A percentile compares a stretch with the other conserved stretches of the same genome.
Conservation (phyloP, 2,797 vertebrate genomes). For the Rhinogobio ventralis region DNA sequence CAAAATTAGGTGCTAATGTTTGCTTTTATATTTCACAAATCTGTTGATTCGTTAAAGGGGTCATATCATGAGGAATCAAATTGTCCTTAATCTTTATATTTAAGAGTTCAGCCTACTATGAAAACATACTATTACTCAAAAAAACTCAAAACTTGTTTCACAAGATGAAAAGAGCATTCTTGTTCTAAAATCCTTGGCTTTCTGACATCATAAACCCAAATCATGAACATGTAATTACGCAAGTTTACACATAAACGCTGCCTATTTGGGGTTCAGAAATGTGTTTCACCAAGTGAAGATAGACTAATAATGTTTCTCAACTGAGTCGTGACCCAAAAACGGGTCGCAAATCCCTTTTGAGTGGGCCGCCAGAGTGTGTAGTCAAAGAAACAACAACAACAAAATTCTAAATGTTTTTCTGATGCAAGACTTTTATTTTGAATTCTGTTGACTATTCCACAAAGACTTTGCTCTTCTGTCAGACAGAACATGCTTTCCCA, state of each 20-base stretch:
- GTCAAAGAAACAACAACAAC: too few species aligned
- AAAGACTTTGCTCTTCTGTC: too few species aligned
- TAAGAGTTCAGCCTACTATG: not conserved
- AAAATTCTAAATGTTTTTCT: too few species aligned
- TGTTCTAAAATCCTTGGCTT: not conserved
- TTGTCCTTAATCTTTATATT: not conserved
- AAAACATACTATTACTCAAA: not conserved
- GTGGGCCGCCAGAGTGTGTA: not conserved
- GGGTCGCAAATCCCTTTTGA: not conserved
- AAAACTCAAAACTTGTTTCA: not conserved
- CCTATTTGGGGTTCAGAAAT: not conserved
- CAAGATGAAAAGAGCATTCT: not conserved
- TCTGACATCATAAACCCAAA: slow-evolving; percentile 2
- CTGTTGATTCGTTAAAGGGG: not conserved
- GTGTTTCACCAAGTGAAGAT: not conserved
- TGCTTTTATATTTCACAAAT: slow-evolving; percentile 37
- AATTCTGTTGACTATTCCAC: not conserved
- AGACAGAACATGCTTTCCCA: too few species aligned
- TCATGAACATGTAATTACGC: not conserved
- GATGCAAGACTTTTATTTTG: not conserved
- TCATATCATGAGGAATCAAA: not conserved
- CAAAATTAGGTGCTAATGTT: slow-evolving; percentile 46
- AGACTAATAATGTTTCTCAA: not conserved
- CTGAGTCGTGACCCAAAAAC: not conserved
- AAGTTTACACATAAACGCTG: not conserved